Evolutionary conservation across 2,113 vertebrate species (phyloP), one percentile per base, ranked within the genome.

Genomic region (Syngnathus scovelli): DNA sequence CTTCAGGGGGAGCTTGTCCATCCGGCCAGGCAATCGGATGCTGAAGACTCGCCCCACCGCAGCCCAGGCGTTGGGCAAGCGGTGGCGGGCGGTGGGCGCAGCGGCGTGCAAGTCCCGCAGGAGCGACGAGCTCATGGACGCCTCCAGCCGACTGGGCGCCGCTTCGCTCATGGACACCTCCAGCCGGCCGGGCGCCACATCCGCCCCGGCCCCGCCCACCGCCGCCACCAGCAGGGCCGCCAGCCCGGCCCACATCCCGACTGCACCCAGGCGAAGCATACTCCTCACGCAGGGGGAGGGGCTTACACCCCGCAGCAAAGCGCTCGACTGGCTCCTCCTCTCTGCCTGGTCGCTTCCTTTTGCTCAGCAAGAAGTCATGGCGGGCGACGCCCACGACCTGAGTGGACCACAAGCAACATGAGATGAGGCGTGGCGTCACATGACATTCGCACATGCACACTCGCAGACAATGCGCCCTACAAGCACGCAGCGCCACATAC

Each of bases 81-180:
- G 70, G 70, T 51, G 70, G 3, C 51, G 19, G 0, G 6, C 69
- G 1, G 81, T 74, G 0, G 61, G 9, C 4, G 11, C 3, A 1
- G 86, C 49, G 0, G n/a, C 44, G 2, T 86, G 93, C 36, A 94
- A 85, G 38, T 94, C 91, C 0, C 78, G 85, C 0, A 96, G 91
- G 67, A 94, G 80, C 0, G 83, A 78, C 0, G 95, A 94, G 78
- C 91, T 91, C 95, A 98, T 96, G 77, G 95, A 98, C 4, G 95
- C 94, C 83, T 98, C 95, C 10, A 97, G 88, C 80, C 94, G 91
- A 67, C 85, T 92, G 52, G 52, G 21, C 23, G 21, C 80, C 3
- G 64, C 75, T 0, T 59, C 79, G 27, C 91, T 91, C 95, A 98
- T 96, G 77, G 95, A 98, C 5, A 95, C 94, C 83, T 98, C 95